phyloP scores from a whole-genome alignment of 2,113 vertebrate genomes.

The Puntigrus tetrazona region DNA sequence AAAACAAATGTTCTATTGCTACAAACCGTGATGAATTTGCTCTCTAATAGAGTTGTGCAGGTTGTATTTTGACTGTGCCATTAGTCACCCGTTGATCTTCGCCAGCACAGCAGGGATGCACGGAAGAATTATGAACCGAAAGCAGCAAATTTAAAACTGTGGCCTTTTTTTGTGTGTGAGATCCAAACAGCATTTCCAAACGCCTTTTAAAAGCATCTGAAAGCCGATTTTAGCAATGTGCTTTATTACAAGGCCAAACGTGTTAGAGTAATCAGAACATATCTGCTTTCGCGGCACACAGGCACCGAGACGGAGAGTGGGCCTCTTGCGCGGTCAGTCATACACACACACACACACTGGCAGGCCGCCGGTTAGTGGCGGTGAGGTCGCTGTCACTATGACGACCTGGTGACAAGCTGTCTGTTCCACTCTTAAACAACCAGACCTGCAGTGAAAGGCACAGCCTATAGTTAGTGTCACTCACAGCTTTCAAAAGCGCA shows the following conservation, averaged over 20 bases:
- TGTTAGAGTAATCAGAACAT: conserved; percentile 65
- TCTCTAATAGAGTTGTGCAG: conserved; percentile 34
- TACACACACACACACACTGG: conserved; percentile 19
- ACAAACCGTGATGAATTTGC: conserved; percentile 7
- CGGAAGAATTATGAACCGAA: conserved; percentile 1
- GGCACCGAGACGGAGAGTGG: neutral
- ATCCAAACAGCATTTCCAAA: conserved; percentile 49
- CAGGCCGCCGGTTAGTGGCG: conserved; percentile 20
- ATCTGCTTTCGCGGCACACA: conserved; percentile 49
- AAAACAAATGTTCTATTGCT: conserved; percentile 15
- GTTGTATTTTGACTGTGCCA: conserved; percentile 28
- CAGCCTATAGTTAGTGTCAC: conserved; percentile 45
- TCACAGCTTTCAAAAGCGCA: conserved; percentile 34
- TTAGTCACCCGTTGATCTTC: conserved; percentile 27
- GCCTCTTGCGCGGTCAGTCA: neutral
- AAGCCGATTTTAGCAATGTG: neutral
- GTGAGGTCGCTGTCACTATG: conserved; percentile 45
- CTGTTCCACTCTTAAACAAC: conserved; percentile 46
- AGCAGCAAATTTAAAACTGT: conserved; percentile 53
- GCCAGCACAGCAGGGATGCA: conserved; percentile 20
- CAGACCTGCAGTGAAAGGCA: conserved; percentile 41
- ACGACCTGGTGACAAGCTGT: conserved; percentile 47
- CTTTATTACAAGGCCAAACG: conserved; percentile 59
- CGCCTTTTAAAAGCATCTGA: conserved; percentile 26
- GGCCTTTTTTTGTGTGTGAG: conserved; percentile 48